A percentile compares a stretch with the other conserved stretches of the same genome.
These are phyloP conservation scores for Anagyrus pseudococci DNA, from an alignment of 2,888 invertebrate genomes.

Conservation along the genomic window DNA sequence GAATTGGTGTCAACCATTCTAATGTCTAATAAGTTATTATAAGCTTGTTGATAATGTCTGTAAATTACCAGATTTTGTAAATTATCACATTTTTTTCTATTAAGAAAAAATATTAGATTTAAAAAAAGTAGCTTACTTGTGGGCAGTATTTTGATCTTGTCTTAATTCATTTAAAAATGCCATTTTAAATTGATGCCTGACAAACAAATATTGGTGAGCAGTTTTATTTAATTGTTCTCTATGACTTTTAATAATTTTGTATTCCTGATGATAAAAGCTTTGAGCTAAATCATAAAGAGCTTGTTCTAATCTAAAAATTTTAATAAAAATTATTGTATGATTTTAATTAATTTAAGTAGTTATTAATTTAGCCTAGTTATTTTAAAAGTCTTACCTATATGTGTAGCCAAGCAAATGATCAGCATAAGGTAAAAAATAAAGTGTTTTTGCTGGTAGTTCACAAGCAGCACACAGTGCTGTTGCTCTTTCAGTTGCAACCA, in stretches of 20 bases:
- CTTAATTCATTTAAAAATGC: constrained; percentile 94
- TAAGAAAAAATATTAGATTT: constrained; percentile 16
- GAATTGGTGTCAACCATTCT: constrained; percentile 89
- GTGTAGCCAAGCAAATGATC: constrained; percentile 82
- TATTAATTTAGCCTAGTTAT: background rate
- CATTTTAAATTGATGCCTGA: constrained; percentile 96
- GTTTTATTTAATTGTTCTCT: constrained; percentile 90
- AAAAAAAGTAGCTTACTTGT: constrained; percentile 67
- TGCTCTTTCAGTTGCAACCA: constrained; percentile 88
- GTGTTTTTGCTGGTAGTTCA: constrained; percentile 87
- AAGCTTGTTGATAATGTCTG: constrained; percentile 86
- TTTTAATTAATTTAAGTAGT: background rate
- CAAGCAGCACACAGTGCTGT: constrained; percentile 90
- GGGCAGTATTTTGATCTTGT: constrained; percentile 85
- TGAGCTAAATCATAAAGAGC: constrained; percentile 94
- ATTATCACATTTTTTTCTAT: constrained; percentile 14
- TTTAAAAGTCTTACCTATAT: constrained; percentile 61
- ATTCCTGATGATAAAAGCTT: constrained; percentile 89
- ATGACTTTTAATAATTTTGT: constrained; percentile 85
- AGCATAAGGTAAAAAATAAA: constrained; percentile 90
- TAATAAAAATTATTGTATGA: background rate
- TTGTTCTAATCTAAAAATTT: constrained; percentile 76
- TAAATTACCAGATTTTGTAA: constrained; percentile 38
- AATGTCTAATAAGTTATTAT: constrained; percentile 87
- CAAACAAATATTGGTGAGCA: constrained; percentile 89